Conservation (phyloP, 2,888 invertebrate species). For the Oithona nana region DNA sequence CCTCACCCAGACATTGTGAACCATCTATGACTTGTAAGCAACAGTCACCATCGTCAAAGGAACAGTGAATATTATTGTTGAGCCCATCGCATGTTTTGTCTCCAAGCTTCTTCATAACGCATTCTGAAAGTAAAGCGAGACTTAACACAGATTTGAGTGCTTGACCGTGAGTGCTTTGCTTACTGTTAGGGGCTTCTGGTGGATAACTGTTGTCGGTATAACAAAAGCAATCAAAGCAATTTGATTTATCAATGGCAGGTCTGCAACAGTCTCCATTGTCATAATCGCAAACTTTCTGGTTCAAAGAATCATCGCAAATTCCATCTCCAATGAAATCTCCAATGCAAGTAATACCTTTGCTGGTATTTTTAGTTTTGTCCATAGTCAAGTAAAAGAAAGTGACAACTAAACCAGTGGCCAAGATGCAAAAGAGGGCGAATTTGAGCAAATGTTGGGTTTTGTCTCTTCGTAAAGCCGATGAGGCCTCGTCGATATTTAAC, state of each 20-base stretch:
- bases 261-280: background rate
- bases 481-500: no score
- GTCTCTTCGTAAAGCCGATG: no score
- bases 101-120: no score
- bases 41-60: background rate
- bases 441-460: no score
- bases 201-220: no score
- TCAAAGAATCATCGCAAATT: background rate
- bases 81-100: background rate
- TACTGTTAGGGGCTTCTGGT: no score
- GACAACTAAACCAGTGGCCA: background rate
- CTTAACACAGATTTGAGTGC: no score
- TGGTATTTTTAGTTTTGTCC: background rate
- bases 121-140: no score
- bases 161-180: no score
- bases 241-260: background rate
- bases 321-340: background rate
- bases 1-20: background rate
- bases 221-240: background rate
- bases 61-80: background rate
- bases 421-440: background rate
- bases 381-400: background rate
- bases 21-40: background rate
- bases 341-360: background rate
- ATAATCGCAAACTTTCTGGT: background rate